Base-by-base conservation (phyloP, 1,140 invertebrate genomes). In the Neodiprion lecontei region DNA sequence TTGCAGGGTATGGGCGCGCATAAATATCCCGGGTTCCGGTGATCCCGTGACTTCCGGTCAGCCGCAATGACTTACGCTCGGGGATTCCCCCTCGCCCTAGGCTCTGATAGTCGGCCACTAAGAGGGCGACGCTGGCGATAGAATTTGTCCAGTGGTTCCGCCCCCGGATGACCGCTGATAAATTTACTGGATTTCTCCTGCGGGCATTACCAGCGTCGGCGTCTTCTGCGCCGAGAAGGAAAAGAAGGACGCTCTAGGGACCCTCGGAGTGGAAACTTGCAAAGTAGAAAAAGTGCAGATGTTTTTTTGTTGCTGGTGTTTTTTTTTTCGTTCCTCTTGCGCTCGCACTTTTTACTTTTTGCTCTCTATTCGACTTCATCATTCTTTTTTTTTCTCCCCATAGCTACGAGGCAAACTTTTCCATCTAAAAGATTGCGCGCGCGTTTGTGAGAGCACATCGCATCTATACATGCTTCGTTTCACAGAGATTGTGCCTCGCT, bases 1-100 rank as follows among this genome's bases (percentile, higher is more conserved):
- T 87, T 81, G 61, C 61, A 40, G 53, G 53, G 53, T 61, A 61
- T 61, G 53, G 53, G 53, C 53, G 53, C 86, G 85, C 86, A 88
- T 88, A 88, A 88, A 88, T 88, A 88, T 88, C 79, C 77, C 67
- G 80, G 82, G 83, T 88, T 88, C 87, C 87, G 87, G 87, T 88
- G 87, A 88, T 88, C 83, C 82, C 79, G 82, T 80, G 79, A 83
- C 82, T 85, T 84, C 83, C 83, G 85, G 85, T 85, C 84, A 86
- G 80, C 82, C 79, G 83, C 83, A 85, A 85, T 85, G 83, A 85
- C 83, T 85, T 84, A 84, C 83, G 81, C 82, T 77, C 21, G 69
- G 74, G 53, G 65, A 68, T 48, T 28, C 48, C 9, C 9, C 21
- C 28, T 66, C n/a, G 17, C 69, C 28, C 53, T 17, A 14, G n/a